Percentiles rank a stretch among this genome's conserved stretches.
Evolutionary conservation across 2,113 vertebrate genomes (phyloP).

Genomic region (Corythornis vintsioides): DNA sequence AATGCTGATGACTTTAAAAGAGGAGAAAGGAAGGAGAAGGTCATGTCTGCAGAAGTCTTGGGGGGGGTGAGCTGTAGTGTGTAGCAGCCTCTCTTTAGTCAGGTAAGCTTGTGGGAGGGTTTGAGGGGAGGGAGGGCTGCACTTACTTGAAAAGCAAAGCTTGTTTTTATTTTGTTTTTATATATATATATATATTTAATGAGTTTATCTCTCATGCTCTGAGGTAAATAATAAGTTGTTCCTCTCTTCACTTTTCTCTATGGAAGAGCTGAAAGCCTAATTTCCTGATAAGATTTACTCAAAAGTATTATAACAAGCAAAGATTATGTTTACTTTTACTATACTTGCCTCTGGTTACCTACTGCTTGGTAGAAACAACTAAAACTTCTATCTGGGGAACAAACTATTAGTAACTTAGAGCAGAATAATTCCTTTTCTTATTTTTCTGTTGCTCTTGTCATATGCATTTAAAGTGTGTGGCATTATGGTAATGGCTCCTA

Average conservation of each 20-base stretch:
- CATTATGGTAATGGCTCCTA: not conserved
- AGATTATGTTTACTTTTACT: not conserved
- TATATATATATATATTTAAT: too few relatives aligned
- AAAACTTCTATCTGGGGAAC: not conserved
- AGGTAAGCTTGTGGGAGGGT: not conserved
- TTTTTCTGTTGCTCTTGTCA: not conserved
- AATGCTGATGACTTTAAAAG: not conserved
- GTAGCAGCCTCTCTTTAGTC: not conserved
- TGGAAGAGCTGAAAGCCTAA: not conserved
- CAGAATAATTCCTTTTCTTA: not conserved
- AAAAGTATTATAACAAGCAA: not conserved
- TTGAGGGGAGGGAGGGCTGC: not conserved
- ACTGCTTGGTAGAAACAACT: not conserved
- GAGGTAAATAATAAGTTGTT: not conserved
- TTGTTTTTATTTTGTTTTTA: not conserved
- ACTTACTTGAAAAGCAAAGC: fast-evolving
- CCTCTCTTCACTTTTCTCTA: fast-evolving
- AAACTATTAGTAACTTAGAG: fast-evolving
- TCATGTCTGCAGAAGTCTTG: fast-evolving
- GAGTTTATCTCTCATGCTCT: fast-evolving
- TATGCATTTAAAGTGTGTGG: not conserved
- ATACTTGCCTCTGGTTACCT: not conserved
- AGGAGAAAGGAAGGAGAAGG: not conserved
- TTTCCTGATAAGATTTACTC: not conserved
- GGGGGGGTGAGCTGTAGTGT: fast-evolving